A percentile compares a stretch with the other conserved stretches of the same genome.
phyloP scores from a whole-genome alignment of 2,797 vertebrate genomes.

The Neostethus bicornis region DNA sequence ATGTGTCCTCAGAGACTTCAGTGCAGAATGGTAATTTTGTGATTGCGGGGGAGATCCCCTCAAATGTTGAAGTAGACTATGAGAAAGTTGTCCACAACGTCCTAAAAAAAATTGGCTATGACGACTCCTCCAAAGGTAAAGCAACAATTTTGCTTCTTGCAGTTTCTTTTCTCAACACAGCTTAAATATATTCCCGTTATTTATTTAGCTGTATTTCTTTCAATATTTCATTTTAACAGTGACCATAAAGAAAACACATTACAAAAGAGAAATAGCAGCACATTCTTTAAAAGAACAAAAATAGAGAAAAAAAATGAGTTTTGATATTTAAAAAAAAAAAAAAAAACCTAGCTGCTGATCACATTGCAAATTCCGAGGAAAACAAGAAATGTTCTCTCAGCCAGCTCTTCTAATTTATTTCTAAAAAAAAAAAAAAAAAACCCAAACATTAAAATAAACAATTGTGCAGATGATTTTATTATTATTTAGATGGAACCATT shows the following conservation, averaged over 20 bases:
- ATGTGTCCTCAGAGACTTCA: slow-evolving; percentile 85
- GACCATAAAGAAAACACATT: too few relatives aligned
- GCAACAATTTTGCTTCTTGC: background rate
- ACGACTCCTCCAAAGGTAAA: slow-evolving; percentile 93
- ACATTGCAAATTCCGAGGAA: background rate
- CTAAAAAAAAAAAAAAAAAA: too few relatives aligned
- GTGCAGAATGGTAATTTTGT: slow-evolving; percentile 98
- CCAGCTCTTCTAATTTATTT: background rate
- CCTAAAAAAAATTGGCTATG: slow-evolving; percentile 92
- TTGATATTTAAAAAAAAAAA: too few relatives aligned
- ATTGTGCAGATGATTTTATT: too few relatives aligned
- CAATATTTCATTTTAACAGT: background rate
- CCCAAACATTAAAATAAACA: too few relatives aligned
- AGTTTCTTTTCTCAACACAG: background rate
- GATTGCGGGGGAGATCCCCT: slow-evolving; percentile 93
- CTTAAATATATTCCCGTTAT: background rate
- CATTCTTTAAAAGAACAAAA: too few relatives aligned
- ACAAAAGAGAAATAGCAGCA: too few relatives aligned
- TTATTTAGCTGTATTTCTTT: background rate
- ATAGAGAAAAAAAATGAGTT: too few relatives aligned
- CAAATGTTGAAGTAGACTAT: slow-evolving; percentile 88
- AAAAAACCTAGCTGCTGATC: too few relatives aligned
- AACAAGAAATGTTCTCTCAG: background rate
- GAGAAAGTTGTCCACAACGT: slow-evolving; percentile 93
- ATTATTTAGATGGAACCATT: background rate